Evolutionary conservation across 2,113 vertebrate genomes (phyloP).

Genomic region (Dolichotis patagonum): DNA sequence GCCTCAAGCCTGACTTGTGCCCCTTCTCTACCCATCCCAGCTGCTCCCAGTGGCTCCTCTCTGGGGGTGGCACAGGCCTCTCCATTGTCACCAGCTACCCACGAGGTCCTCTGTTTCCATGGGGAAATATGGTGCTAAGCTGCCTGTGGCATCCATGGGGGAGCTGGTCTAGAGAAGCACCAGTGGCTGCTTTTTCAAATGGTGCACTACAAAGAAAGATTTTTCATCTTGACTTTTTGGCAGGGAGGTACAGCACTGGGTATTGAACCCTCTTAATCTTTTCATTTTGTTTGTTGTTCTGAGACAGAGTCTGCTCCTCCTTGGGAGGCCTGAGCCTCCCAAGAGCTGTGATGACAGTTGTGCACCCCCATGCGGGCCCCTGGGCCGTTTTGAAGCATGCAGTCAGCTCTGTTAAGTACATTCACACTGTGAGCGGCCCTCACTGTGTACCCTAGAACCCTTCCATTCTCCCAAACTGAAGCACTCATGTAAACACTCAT

Average conservation of each 20-base stretch:
- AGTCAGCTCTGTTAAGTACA: rapidly evolving
- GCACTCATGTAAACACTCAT: background rate
- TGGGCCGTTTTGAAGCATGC: background rate
- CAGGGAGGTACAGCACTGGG: background rate
- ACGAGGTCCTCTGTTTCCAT: background rate
- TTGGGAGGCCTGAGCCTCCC: background rate
- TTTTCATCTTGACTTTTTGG: background rate
- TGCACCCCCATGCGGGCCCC: background rate
- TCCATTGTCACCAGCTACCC: background rate
- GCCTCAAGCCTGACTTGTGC: background rate
- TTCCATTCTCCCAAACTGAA: background rate
- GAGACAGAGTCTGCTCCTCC: background rate
- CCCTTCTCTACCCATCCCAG: background rate
- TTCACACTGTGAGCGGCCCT: too few relatives aligned
- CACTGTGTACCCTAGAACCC: too few relatives aligned
- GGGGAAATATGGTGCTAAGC: too few relatives aligned
- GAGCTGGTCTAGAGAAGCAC: background rate
- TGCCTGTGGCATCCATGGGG: background rate
- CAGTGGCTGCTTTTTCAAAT: background rate
- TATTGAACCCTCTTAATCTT: background rate
- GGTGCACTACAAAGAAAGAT: background rate
- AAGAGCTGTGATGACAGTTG: background rate
- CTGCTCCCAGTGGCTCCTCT: background rate
- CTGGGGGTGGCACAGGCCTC: background rate
- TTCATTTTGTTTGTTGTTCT: background rate